phyloP scores from a whole-genome alignment of 2,113 vertebrate species.

The Tupaia chinensis region DNA sequence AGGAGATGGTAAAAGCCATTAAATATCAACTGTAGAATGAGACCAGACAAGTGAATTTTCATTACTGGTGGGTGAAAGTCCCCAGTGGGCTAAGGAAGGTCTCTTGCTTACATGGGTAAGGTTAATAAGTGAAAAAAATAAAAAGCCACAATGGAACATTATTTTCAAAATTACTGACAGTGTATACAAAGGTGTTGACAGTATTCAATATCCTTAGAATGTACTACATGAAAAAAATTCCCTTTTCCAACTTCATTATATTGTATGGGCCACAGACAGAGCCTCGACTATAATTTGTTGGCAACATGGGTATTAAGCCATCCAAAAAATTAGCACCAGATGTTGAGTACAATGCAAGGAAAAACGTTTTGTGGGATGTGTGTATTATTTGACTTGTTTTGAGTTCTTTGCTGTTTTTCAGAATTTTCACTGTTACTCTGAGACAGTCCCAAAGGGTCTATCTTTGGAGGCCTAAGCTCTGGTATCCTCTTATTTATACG shows the following conservation, averaged over 20 bases:
- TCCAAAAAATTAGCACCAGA: conserved; percentile 48
- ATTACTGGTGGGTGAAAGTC: background rate
- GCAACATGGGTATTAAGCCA: conserved; percentile 17
- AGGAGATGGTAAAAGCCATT: background rate
- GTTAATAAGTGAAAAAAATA: background rate
- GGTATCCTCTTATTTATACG: background rate
- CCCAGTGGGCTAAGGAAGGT: background rate
- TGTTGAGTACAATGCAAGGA: conserved; percentile 24
- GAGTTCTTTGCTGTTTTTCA: background rate
- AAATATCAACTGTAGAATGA: background rate
- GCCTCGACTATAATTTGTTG: conserved; percentile 46
- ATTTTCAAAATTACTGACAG: conserved; percentile 34
- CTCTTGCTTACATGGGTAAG: background rate
- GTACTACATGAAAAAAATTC: conserved; percentile 14
- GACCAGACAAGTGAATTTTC: background rate
- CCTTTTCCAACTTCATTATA: background rate
- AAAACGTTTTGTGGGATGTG: conserved; percentile 3
- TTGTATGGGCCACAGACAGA: background rate
- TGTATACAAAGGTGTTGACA: conserved; percentile 31
- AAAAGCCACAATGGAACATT: background rate
- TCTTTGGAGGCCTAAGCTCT: background rate
- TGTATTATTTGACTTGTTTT: conserved; percentile 10
- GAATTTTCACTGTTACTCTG: background rate
- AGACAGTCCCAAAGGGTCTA: background rate
- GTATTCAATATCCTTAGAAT: background rate